phyloP scores from a whole-genome alignment of 2,797 vertebrate genomes.

The Tokudaia tokunoshimensis region DNA sequence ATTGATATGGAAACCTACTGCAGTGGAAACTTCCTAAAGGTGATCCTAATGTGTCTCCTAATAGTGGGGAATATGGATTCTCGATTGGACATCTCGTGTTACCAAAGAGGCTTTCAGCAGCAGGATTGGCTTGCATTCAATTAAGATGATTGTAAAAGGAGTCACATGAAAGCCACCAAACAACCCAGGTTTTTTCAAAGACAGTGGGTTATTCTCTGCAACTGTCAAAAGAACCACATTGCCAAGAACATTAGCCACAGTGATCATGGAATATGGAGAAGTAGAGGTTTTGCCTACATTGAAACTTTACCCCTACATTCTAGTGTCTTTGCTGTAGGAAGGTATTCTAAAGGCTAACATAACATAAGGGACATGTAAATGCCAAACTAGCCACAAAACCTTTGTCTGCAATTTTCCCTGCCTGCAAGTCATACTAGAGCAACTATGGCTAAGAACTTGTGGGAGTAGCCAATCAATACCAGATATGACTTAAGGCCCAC shows the following conservation, averaged over 20 bases:
- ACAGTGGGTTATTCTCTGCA: background rate
- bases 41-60: background rate
- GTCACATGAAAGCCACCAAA: background rate
- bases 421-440: background rate
- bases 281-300: background rate
- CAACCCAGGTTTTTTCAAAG: background rate
- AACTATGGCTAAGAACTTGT: no score
- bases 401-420: background rate
- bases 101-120: background rate
- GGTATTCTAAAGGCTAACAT: background rate
- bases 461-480: background rate
- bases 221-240: background rate
- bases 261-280: background rate
- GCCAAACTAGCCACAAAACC: background rate
- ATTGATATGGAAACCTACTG: background rate
- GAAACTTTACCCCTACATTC: background rate
- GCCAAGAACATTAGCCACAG: background rate
- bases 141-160: background rate
- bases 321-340: background rate
- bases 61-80: background rate
- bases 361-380: background rate
- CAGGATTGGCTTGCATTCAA: background rate
- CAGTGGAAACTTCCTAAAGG: background rate
- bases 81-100: background rate
- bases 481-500: background rate